Conservation (phyloP, 2,113 vertebrate species). For the Sakesphorus luctuosus region DNA sequence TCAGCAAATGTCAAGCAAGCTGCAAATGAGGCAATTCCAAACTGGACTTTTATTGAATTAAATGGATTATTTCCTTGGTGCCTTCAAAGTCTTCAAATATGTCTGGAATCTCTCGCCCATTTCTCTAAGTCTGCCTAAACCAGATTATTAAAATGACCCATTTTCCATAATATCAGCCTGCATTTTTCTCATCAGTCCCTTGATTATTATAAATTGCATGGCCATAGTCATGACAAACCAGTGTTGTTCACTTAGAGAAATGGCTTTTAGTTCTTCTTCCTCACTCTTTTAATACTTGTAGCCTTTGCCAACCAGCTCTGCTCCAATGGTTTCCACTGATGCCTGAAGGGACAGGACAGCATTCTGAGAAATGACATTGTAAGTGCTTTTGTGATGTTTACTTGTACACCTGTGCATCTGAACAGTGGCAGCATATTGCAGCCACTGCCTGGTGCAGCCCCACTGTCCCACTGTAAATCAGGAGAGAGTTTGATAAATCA, state of each 20-base stretch:
- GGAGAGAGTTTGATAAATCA: neutral
- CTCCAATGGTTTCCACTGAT: neutral
- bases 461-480: neutral
- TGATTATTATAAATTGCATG: conserved; percentile 33
- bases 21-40: conserved; percentile 26
- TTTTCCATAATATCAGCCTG: conserved; percentile 27
- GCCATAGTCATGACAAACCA: neutral
- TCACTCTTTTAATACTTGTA: neutral
- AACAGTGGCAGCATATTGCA: neutral
- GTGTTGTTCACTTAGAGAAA: neutral
- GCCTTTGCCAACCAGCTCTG: neutral
- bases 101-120: conserved; percentile 42
- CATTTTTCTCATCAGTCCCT: conserved; percentile 22
- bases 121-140: neutral
- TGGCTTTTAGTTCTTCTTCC: neutral
- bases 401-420: neutral
- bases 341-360: neutral
- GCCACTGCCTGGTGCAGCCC: neutral
- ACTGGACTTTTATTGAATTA: conserved; percentile 25
- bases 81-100: conserved; percentile 40
- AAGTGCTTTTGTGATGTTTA: neutral
- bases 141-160: conserved; percentile 8
- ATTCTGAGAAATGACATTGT: neutral
- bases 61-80: conserved; percentile 57
- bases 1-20: conserved; percentile 48